Evolutionary conservation across 53 echinoderm and acorn worm species (phyloP).

Genomic region (Echinarachnius parma): DNA sequence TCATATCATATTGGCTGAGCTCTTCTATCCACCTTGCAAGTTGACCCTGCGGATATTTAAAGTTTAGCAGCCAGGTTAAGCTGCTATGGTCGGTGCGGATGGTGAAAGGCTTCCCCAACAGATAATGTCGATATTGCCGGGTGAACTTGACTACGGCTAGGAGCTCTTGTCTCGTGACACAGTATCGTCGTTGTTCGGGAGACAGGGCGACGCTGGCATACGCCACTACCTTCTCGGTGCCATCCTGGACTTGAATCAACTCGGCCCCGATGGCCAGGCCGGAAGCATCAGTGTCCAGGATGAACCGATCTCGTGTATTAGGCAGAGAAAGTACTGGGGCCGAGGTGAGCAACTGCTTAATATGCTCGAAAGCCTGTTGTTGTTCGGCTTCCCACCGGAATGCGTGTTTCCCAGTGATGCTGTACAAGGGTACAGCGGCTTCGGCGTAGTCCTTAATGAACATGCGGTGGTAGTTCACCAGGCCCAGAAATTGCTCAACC

Average conservation of each 20-base stretch:
- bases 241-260: constrained; percentile 50
- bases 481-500: constrained; percentile 31
- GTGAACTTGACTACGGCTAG: constrained; percentile 48
- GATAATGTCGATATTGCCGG: constrained; percentile 45
- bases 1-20: constrained; percentile 51
- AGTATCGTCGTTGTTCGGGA: constrained; percentile 42
- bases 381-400: constrained; percentile 38
- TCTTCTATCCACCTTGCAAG: constrained; percentile 52
- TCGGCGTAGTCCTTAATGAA: constrained; percentile 40
- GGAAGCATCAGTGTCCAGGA: constrained; percentile 61
- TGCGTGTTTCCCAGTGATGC: constrained; percentile 17
- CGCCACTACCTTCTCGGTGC: constrained; percentile 44
- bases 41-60: constrained; percentile 54
- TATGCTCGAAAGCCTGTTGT: constrained; percentile 41
- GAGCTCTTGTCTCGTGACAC: constrained; percentile 50
- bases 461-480: constrained; percentile 33
- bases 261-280: constrained; percentile 46
- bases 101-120: constrained; percentile 43
- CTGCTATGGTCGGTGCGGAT: constrained; percentile 49
- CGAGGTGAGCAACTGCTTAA: constrained; percentile 23
- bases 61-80: constrained; percentile 50
- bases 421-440: constrained; percentile 19
- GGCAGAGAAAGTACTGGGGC: constrained; percentile 52
- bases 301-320: too few relatives aligned
- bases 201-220: constrained; percentile 50